phyloP scores from a whole-genome alignment of 2,888 invertebrate genomes.

The Aromia moschata region DNA sequence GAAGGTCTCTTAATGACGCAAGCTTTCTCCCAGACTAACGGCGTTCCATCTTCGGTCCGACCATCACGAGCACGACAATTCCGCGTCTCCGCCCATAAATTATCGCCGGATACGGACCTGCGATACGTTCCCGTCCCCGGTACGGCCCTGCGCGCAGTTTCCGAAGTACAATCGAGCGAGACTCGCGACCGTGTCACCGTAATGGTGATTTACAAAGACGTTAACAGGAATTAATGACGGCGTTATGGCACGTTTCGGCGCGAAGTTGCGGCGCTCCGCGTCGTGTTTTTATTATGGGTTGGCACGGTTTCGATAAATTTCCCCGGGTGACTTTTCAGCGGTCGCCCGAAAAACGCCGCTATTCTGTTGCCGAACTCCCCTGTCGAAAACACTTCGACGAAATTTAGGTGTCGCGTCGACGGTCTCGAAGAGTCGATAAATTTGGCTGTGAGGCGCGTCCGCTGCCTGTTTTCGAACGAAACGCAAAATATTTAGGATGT shows the following conservation, averaged over 20 bases:
- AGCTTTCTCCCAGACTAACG: too few species aligned
- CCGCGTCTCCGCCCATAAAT: too few species aligned
- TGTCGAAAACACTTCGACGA: not conserved
- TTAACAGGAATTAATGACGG: conserved; percentile 54
- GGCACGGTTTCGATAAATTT: conserved; percentile 25
- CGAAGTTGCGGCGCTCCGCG: conserved; percentile 26
- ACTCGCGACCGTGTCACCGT: conserved; percentile 46
- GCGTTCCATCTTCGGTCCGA: too few species aligned
- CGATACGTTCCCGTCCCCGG: too few species aligned
- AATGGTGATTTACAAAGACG: conserved; percentile 56
- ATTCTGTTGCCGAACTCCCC: not conserved
- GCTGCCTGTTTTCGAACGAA: too few species aligned
- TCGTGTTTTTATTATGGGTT: conserved; percentile 29
- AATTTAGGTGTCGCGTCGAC: not conserved
- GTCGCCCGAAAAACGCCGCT: conserved; percentile 17
- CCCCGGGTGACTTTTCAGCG: conserved; percentile 15
- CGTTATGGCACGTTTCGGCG: conserved; percentile 46
- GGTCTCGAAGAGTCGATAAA: not conserved
- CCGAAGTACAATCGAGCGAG: conserved; percentile 46
- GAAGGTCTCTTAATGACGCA: too few species aligned
- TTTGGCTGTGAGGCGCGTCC: too few species aligned
- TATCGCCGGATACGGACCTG: too few species aligned
- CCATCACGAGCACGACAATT: too few species aligned
- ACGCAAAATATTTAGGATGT: too few species aligned
- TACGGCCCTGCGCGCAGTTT: conserved; percentile 28